Evolutionary conservation across 2,113 vertebrate genomes (phyloP).

Genomic region (Lonchura striata): DNA sequence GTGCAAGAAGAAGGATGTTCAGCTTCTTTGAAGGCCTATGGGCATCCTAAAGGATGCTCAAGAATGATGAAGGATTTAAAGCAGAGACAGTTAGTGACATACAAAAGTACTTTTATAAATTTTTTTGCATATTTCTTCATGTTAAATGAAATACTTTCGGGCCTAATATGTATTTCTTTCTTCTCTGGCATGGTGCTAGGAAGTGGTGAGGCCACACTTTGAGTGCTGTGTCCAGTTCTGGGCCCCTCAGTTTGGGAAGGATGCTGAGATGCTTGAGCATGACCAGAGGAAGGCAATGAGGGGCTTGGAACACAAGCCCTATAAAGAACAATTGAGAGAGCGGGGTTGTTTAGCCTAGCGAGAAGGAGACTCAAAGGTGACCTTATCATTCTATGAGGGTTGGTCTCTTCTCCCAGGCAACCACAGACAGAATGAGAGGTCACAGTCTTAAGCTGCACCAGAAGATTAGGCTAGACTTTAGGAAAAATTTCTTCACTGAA

Average conservation of each 20-base stretch:
- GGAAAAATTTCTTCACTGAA: neutral
- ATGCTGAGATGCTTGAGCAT: fast-evolving
- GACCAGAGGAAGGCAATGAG: neutral
- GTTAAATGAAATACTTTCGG: neutral
- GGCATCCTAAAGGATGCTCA: neutral
- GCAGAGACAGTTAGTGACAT: neutral
- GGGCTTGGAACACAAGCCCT: neutral
- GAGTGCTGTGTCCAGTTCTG: neutral
- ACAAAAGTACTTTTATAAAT: neutral
- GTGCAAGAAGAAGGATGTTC: neutral
- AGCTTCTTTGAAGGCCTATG: neutral
- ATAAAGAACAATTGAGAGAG: fast-evolving
- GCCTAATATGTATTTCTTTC: neutral
- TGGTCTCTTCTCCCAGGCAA: neutral
- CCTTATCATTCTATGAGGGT: too few species aligned
- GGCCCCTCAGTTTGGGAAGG: neutral
- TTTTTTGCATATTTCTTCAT: neutral
- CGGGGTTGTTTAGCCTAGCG: too few species aligned
- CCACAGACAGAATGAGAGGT: neutral
- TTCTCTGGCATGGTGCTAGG: neutral
- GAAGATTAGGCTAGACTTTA: fast-evolving
- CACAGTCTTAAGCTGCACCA: neutral
- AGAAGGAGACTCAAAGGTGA: neutral
- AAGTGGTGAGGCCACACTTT: neutral
- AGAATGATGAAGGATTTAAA: neutral